These are phyloP conservation scores for Hozukius guyotensis DNA, from an alignment of 2,797 vertebrate genomes.

Conservation along the genomic window DNA sequence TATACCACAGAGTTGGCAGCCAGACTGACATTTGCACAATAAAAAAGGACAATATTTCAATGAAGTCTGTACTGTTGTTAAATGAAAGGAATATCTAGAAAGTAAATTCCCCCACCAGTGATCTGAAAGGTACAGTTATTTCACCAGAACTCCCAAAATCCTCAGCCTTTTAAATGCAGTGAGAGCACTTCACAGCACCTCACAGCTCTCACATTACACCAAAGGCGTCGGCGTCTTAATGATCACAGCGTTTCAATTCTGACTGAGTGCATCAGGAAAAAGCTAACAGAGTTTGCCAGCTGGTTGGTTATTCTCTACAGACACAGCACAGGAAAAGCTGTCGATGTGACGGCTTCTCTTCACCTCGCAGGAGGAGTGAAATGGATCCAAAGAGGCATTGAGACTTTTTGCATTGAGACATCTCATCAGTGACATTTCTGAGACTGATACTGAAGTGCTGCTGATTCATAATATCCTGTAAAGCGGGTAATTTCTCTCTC, in stretches of 20 bases:
- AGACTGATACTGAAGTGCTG: constrained; percentile 11
- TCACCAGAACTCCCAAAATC: constrained; percentile 1
- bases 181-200: constrained; percentile 43
- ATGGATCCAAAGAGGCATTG: constrained; percentile 37
- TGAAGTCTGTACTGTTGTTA: neutral
- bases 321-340: constrained; percentile 35
- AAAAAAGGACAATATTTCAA: neutral
- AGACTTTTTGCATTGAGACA: constrained; percentile 10
- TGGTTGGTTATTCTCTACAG: constrained; percentile 49
- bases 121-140: constrained; percentile 21
- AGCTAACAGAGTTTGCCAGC: constrained; percentile 49
- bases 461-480: constrained; percentile 40
- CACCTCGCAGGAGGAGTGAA: constrained; percentile 29
- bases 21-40: constrained; percentile 34
- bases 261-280: constrained; percentile 44
- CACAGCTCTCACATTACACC: constrained; percentile 42
- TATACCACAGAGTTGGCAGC: constrained; percentile 15
- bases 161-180: constrained; percentile 16
- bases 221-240: constrained; percentile 42
- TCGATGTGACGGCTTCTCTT: constrained; percentile 45
- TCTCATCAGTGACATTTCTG: constrained; percentile 24
- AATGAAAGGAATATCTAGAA: constrained; percentile 3
- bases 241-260: constrained; percentile 54
- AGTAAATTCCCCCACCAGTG: neutral
- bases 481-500: constrained; percentile 36